These are phyloP conservation scores for Acrobasis suavella DNA, from an alignment of 2,888 invertebrate genomes.

Conservation along the genomic window DNA sequence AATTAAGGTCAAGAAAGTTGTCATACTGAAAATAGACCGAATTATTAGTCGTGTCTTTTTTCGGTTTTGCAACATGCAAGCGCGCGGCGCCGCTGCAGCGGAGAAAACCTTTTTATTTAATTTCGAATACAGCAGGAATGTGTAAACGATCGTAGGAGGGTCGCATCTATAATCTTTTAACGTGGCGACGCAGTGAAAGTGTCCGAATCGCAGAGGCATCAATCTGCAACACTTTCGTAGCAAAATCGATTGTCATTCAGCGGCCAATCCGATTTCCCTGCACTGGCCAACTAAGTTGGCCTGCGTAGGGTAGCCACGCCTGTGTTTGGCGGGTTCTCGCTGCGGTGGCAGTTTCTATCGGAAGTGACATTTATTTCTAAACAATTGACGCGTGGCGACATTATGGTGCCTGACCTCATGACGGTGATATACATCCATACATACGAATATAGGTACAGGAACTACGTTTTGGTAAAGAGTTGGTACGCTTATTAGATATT, in stretches of 20 bases:
- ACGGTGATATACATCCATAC: not conserved
- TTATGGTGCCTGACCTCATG: not conserved
- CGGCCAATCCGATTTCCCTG: slow-evolving; percentile 58
- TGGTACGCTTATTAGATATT: no score
- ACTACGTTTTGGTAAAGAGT: not conserved
- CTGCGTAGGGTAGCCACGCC: not conserved
- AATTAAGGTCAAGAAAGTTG: no score
- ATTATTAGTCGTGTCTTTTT: no score
- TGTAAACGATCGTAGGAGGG: no score
- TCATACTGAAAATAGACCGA: no score
- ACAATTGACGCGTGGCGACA: not conserved
- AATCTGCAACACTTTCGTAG: slow-evolving; percentile 74
- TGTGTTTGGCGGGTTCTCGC: not conserved
- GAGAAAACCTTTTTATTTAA: no score
- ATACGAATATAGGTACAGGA: not conserved
- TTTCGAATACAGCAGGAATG: no score
- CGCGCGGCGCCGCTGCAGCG: no score
- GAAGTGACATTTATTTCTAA: slow-evolving; percentile 4
- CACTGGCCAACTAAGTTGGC: slow-evolving; percentile 6
- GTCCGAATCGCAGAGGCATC: slow-evolving; percentile 55
- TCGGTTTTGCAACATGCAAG: no score
- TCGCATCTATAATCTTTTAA: not conserved
- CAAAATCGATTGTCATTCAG: slow-evolving; percentile 69
- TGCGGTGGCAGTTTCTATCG: not conserved
- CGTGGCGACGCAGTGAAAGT: slow-evolving; percentile 68